These are phyloP conservation scores for Helarctos malayanus DNA, from an alignment of 2,797 vertebrate genomes.

Conservation along the genomic window DNA sequence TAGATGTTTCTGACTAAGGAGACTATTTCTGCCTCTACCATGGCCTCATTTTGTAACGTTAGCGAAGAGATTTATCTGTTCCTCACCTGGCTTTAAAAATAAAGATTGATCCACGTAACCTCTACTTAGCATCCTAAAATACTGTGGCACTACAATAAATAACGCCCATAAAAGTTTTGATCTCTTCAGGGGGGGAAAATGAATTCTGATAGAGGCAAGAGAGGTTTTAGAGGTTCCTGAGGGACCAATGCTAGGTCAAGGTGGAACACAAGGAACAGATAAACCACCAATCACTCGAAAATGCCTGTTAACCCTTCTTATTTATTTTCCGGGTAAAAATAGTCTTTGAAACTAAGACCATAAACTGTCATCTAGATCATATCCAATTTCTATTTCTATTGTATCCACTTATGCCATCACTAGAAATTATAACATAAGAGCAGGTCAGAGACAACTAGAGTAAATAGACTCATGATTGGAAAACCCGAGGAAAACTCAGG, in stretches of 20 bases:
- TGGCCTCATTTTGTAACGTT: constrained; percentile 35
- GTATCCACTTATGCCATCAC: constrained; percentile 40
- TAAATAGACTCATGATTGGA: constrained; percentile 54
- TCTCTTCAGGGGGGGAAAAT: not conserved
- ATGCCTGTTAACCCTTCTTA: constrained; percentile 55
- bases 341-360: constrained; percentile 75
- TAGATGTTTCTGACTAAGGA: constrained; percentile 38
- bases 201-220: not conserved
- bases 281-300: constrained; percentile 49
- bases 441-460: constrained; percentile 54
- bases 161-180: constrained; percentile 65
- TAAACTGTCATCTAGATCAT: constrained; percentile 70
- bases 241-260: constrained; percentile 20
- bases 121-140: constrained; percentile 46
- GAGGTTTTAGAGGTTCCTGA: constrained; percentile 1
- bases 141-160: constrained; percentile 44
- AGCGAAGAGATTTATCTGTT: constrained; percentile 67
- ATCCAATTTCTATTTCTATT: constrained; percentile 69
- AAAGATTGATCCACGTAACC: constrained; percentile 31
- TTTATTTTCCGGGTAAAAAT: constrained; percentile 75
- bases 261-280: constrained; percentile 29
- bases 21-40: constrained; percentile 53
- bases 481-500: constrained; percentile 63
- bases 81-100: constrained; percentile 62
- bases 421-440: constrained; percentile 67